These are phyloP conservation scores for Triplophysa rosa DNA, from an alignment of 2,113 vertebrate genomes.

Conservation along the genomic window DNA sequence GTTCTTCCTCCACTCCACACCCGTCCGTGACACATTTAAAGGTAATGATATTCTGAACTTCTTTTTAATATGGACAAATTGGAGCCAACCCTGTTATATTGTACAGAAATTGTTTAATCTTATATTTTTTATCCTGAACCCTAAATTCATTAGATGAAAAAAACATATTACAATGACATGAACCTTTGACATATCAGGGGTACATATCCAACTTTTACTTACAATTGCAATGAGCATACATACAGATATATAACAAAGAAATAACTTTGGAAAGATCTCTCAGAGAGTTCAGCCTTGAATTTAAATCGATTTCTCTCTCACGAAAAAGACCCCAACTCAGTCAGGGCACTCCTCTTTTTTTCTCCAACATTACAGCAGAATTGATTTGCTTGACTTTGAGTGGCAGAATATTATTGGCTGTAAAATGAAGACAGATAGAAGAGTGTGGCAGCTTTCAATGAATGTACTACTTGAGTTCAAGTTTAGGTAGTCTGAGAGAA, in stretches of 20 bases:
- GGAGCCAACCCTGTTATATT: too few species aligned
- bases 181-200: too few species aligned
- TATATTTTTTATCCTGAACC: too few species aligned
- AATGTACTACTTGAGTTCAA: constrained; percentile 18
- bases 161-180: too few species aligned
- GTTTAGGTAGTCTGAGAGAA: constrained; percentile 8
- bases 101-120: too few species aligned
- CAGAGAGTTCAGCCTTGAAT: neutral
- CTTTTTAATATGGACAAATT: neutral
- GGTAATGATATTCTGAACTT: neutral
- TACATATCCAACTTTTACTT: too few species aligned
- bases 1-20: too few species aligned
- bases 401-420: constrained; percentile 8
- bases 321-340: neutral
- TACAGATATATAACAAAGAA: neutral
- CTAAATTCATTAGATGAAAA: too few species aligned
- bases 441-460: neutral
- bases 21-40: too few species aligned
- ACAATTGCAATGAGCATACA: too few species aligned
- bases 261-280: neutral
- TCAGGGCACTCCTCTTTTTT: neutral
- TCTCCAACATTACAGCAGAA: neutral
- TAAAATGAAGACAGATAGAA: neutral
- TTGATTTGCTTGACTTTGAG: constrained; percentile 14
- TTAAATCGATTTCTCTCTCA: neutral